Evolutionary conservation across 2,888 invertebrate species (phyloP).

Genomic region (Adelognathus sp.): DNA sequence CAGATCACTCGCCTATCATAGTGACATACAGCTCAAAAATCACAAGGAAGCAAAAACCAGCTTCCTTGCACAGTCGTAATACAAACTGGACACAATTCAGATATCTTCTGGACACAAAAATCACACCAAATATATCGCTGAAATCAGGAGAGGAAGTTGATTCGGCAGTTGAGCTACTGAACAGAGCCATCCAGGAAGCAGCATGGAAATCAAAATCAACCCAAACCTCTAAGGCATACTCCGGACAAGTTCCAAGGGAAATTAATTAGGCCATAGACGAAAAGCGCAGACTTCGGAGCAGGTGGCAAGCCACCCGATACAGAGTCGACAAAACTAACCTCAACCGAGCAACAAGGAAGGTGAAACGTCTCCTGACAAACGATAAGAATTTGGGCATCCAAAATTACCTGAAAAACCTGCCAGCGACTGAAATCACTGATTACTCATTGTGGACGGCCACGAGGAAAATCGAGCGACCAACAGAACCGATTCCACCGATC

Average conservation of each 20-base stretch:
- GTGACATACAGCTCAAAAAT: slow-evolving; percentile 51
- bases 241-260: background rate
- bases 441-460: slow-evolving; percentile 58
- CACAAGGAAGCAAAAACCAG: slow-evolving; percentile 41
- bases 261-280: slow-evolving; percentile 33
- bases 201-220: background rate
- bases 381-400: background rate
- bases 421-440: slow-evolving; percentile 37
- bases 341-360: background rate
- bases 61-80: slow-evolving; percentile 11
- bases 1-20: slow-evolving; percentile 20
- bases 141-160: background rate
- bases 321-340: background rate
- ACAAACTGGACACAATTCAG: slow-evolving; percentile 12
- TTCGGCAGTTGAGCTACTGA: background rate
- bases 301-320: background rate
- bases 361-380: background rate
- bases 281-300: slow-evolving; percentile 64
- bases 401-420: background rate
- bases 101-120: background rate
- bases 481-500: slow-evolving; percentile 38
- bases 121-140: background rate
- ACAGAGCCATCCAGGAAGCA: slow-evolving; percentile 1
- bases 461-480: slow-evolving; percentile 39
- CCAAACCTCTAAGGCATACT: background rate